These are phyloP conservation scores for Ochotona princeps DNA, from an alignment of 2,113 vertebrate species.

Conservation along the genomic window DNA sequence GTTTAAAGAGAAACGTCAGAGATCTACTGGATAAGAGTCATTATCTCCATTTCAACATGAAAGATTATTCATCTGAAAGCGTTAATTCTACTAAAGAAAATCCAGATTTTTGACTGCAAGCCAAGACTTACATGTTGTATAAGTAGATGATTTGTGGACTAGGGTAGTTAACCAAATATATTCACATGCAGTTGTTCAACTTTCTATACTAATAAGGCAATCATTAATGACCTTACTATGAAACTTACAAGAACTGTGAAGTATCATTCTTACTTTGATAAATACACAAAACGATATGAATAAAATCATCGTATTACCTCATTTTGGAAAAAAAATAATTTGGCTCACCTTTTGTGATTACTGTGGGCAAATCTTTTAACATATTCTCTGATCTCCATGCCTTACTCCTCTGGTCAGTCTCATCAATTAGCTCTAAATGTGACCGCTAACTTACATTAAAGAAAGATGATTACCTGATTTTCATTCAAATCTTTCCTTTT, in stretches of 20 bases:
- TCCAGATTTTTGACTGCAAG: neutral
- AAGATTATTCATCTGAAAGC: neutral
- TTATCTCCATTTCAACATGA: neutral
- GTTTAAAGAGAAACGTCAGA: neutral
- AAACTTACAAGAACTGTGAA: neutral
- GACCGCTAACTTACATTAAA: neutral
- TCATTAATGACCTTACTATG: neutral
- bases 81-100: neutral
- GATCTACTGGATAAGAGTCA: neutral
- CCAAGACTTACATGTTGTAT: neutral
- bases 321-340: neutral
- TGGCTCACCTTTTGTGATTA: neutral
- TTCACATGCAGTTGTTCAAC: neutral
- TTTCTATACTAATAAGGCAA: neutral
- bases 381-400: neutral
- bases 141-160: neutral
- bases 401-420: neutral
- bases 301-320: neutral
- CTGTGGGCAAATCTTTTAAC: neutral
- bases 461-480: neutral
- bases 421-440: neutral
- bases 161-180: neutral
- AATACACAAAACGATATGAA: neutral
- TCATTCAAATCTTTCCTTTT: conserved; percentile 12
- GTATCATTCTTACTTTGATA: neutral